These are phyloP conservation scores for Gymnopithys bicolor DNA, from an alignment of 2,797 vertebrate species.

Conservation along the genomic window DNA sequence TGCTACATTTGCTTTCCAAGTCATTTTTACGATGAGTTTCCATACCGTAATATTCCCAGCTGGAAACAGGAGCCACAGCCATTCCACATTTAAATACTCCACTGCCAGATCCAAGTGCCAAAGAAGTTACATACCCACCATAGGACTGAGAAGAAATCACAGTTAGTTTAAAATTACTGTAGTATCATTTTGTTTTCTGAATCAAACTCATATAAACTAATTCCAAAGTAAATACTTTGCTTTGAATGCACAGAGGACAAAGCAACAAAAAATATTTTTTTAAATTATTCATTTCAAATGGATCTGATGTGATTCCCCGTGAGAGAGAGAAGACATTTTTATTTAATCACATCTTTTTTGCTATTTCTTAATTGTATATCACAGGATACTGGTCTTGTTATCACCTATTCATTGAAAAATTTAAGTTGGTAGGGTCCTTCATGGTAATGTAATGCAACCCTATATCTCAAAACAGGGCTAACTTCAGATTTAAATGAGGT, in stretches of 20 bases:
- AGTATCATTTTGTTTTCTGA: slow-evolving; percentile 1
- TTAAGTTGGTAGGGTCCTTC: neutral
- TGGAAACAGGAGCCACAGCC: slow-evolving; percentile 84
- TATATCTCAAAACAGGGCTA: neutral
- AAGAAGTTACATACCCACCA: slow-evolving; percentile 81
- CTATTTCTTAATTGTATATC: neutral
- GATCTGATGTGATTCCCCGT: neutral
- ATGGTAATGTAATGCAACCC: neutral
- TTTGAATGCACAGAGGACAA: neutral
- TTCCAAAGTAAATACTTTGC: slow-evolving; percentile 3
- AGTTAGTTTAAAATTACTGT: slow-evolving; percentile 26
- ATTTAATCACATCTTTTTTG: neutral
- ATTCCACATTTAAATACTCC: slow-evolving; percentile 84
- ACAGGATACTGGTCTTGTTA: neutral
- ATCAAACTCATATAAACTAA: neutral
- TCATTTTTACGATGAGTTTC: slow-evolving; percentile 67
- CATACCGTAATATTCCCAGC: slow-evolving; percentile 87
- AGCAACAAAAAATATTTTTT: neutral
- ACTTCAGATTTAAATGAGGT: neutral
- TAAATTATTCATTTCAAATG: neutral
- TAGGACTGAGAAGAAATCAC: slow-evolving; percentile 79
- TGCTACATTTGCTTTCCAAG: slow-evolving; percentile 55
- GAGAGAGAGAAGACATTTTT: neutral
- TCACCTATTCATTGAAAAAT: neutral
- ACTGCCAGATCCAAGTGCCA: slow-evolving; percentile 81